A percentile compares a stretch with the other conserved stretches of the same genome.
Evolutionary conservation across 2,113 vertebrate species (phyloP).

Genomic region (Lamprologus speciosus): DNA sequence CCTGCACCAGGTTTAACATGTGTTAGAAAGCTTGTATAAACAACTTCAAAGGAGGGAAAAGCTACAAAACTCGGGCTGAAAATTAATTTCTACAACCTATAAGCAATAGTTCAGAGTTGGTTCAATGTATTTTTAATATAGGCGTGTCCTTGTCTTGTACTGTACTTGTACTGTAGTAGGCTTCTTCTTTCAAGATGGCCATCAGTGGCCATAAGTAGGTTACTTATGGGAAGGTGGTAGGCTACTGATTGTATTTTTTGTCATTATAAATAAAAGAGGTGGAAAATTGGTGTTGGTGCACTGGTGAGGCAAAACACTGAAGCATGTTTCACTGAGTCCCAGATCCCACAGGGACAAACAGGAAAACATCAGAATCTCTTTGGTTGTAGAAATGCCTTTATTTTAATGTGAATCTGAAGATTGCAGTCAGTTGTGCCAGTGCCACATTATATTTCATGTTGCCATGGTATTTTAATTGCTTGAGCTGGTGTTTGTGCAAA

Average conservation of each 20-base stretch:
- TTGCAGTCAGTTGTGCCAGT: neutral
- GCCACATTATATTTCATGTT: neutral
- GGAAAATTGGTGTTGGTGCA: neutral
- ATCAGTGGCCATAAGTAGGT: rapidly evolving
- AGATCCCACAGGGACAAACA: neutral
- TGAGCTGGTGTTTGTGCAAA: neutral
- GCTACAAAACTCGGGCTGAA: neutral
- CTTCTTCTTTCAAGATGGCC: neutral
- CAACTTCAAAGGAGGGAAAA: neutral
- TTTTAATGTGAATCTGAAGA: neutral
- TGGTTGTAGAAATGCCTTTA: neutral
- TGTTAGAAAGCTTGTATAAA: neutral
- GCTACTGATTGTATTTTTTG: neutral
- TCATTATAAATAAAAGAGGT: neutral
- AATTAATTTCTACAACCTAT: neutral
- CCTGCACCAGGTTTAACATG: neutral
- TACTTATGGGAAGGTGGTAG: neutral
- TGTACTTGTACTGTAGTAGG: neutral
- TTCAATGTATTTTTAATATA: neutral
- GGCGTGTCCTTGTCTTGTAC: neutral
- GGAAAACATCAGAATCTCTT: neutral
- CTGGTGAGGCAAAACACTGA: neutral
- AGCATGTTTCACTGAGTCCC: neutral
- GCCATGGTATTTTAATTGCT: neutral
- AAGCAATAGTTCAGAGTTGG: neutral